These are phyloP conservation scores for Halocynthia aurantium DNA, from an alignment of 23 tunicate genomes.

Conservation along the genomic window DNA sequence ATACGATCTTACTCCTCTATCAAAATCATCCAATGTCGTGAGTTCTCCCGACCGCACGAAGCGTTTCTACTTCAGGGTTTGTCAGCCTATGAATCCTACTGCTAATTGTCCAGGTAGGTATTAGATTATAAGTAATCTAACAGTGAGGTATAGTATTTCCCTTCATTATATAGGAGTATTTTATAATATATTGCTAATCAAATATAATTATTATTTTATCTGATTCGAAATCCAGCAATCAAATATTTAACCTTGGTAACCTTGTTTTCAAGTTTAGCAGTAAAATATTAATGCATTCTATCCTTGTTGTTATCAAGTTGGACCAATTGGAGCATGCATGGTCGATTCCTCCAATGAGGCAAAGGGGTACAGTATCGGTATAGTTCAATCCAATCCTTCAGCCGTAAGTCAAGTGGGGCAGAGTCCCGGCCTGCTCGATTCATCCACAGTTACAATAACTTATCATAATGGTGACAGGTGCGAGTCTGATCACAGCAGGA, in stretches of 20 bases:
- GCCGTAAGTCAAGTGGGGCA: constrained; percentile 28
- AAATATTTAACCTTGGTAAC: too few relatives aligned
- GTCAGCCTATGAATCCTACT: constrained; percentile 35
- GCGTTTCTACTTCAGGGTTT: constrained; percentile 44
- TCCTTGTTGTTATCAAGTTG: background rate
- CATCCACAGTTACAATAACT: constrained; percentile 38
- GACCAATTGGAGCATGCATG: constrained; percentile 27
- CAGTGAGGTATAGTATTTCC: too few relatives aligned
- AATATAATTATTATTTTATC: too few relatives aligned
- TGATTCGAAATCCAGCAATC: too few relatives aligned
- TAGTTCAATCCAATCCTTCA: constrained; percentile 52
- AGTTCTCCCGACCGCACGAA: background rate
- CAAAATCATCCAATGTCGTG: constrained; percentile 25
- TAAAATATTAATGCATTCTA: background rate
- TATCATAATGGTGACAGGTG: constrained; percentile 56
- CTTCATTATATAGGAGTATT: too few relatives aligned
- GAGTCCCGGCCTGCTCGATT: too few relatives aligned
- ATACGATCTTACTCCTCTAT: constrained; percentile 49
- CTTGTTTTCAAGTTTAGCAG: too few relatives aligned
- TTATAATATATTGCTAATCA: too few relatives aligned
- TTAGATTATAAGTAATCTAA: background rate
- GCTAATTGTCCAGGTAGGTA: constrained; percentile 37
- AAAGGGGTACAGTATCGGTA: constrained; percentile 37
- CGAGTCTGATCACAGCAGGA: constrained; percentile 15
- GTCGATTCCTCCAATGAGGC: constrained; percentile 2